Evolutionary conservation across 2,113 vertebrate genomes (phyloP).

Genomic region (Sander vitreus): DNA sequence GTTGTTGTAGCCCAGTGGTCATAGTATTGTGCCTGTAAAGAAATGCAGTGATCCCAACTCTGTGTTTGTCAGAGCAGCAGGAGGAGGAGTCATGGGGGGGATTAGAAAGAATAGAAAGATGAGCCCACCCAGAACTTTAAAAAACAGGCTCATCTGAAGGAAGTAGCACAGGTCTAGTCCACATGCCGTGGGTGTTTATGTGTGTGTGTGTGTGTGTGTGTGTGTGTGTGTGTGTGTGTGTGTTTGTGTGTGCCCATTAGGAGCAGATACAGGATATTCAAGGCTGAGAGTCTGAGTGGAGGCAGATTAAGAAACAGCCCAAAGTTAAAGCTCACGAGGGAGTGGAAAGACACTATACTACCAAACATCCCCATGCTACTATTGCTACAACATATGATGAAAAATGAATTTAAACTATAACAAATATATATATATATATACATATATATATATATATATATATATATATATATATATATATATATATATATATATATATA

Average conservation of each 20-base stretch:
- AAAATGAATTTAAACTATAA: neutral
- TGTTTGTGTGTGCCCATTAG: slow-evolving; percentile 7
- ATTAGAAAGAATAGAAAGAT: slow-evolving; percentile 65
- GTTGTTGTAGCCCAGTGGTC: neutral
- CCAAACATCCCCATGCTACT: neutral
- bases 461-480: neutral
- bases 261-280: slow-evolving; percentile 22
- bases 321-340: neutral
- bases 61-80: slow-evolving; percentile 56
- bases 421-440: neutral
- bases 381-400: too few species aligned
- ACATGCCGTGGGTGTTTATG: slow-evolving; percentile 17
- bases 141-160: slow-evolving; percentile 37
- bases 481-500: neutral
- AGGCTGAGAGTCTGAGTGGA: neutral
- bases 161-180: slow-evolving; percentile 17
- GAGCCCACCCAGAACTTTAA: slow-evolving; percentile 66
- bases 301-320: neutral
- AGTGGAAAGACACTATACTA: neutral
- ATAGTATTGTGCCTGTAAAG: neutral
- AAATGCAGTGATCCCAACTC: slow-evolving; percentile 1
- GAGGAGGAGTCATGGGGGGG: slow-evolving; percentile 49
- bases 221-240: neutral
- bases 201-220: slow-evolving; percentile 3
- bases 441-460: neutral